phyloP scores from a whole-genome alignment of 2,113 vertebrate genomes.

The Ptyas mucosa region DNA sequence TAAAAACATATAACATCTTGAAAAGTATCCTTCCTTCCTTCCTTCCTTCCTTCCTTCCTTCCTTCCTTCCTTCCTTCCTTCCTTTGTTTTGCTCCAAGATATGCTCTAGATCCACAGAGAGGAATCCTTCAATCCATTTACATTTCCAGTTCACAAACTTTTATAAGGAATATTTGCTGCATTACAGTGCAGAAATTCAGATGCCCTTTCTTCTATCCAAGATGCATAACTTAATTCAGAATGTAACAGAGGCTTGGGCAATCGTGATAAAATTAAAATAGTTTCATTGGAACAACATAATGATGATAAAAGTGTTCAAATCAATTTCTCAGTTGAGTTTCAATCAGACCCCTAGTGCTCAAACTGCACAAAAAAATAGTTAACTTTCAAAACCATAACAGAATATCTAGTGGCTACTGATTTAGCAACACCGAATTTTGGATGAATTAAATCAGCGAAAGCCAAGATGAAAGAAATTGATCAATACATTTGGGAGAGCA shows the following conservation, averaged over 20 bases:
- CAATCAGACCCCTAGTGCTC: constrained; percentile 13
- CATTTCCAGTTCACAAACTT: constrained; percentile 10
- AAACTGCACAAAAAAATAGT: not conserved
- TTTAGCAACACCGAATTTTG: not conserved
- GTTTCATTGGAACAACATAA: not conserved
- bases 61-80: not conserved
- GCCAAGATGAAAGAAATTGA: not conserved
- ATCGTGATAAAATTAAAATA: not conserved
- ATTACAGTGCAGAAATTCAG: not conserved
- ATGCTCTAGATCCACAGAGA: not conserved
- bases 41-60: too few relatives aligned
- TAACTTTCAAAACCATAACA: not conserved
- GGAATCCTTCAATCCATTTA: not conserved
- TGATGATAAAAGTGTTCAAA: not conserved
- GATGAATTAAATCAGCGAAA: not conserved
- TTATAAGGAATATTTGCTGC: not conserved
- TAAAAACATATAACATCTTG: not conserved
- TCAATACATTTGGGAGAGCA: not conserved
- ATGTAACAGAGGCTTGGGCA: not conserved
- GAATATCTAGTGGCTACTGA: constrained; percentile 1
- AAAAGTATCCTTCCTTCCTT: not conserved
- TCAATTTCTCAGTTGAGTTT: not conserved
- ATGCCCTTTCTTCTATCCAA: not conserved
- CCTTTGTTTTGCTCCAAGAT: not conserved
- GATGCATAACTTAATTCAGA: not conserved